Percentiles rank a stretch among this genome's conserved stretches.
phyloP scores from a whole-genome alignment of 2,888 invertebrate species.

The Tipula helvola region DNA sequence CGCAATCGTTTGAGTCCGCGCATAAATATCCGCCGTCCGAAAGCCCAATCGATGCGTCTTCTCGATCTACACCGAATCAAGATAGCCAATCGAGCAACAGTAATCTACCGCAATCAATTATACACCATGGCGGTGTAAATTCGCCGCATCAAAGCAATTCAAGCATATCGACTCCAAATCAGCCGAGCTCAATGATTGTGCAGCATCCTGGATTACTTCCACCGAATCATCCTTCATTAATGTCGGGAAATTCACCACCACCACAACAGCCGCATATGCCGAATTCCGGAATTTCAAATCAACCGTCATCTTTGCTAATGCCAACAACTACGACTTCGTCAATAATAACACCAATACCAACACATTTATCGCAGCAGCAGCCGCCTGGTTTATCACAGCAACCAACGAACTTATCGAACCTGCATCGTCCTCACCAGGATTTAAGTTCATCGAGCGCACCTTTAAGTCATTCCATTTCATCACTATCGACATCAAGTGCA shows the following conservation, averaged over 20 bases:
- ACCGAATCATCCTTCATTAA: constrained; percentile 21
- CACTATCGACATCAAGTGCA: constrained; percentile 30
- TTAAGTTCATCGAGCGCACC: constrained; percentile 22
- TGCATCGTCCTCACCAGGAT: constrained; percentile 35
- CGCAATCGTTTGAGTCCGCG: constrained; percentile 26
- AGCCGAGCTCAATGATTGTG: constrained; percentile 23
- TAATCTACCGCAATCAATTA: constrained; percentile 20
- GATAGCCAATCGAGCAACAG: constrained; percentile 37
- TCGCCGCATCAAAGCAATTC: constrained; percentile 28
- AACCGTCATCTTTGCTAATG: constrained; percentile 37
- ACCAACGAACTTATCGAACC: constrained; percentile 23
- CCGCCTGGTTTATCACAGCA: constrained; percentile 17
- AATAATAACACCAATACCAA: constrained; percentile 34
- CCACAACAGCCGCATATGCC: constrained; percentile 14
- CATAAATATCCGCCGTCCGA: constrained; percentile 28
- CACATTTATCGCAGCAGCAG: constrained; percentile 22
- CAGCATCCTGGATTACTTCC: constrained; percentile 29
- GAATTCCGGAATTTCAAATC: constrained; percentile 17
- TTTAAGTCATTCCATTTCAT: constrained; percentile 31
- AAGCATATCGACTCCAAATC: constrained; percentile 22
- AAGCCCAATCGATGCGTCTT: constrained; percentile 35
- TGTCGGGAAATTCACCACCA: constrained; percentile 23
- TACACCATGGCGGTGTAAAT: constrained; percentile 22
- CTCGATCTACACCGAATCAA: constrained; percentile 34
- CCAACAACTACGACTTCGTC: constrained; percentile 30